Evolutionary conservation across 2,113 vertebrate species (phyloP), one percentile per base, ranked within the genome.

Genomic region (Rattus rattus): DNA sequence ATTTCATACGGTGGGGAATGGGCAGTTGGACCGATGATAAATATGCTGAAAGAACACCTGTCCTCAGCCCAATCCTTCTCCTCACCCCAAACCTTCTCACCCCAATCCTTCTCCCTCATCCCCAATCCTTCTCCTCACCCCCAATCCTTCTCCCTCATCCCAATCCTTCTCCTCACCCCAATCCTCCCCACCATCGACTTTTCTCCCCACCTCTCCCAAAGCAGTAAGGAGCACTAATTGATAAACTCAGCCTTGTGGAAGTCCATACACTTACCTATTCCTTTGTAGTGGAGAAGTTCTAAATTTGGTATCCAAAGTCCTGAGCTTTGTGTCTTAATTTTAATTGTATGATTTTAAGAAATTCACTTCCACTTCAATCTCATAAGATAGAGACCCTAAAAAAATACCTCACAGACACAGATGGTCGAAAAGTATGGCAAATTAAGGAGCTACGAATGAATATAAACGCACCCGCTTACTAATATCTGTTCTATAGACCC

Each of bases 311-410:
- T 92, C 56, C n/a, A 39, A 72, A 95, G 17, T 12, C 14, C 56
- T 85, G 17, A 20, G 13, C 20, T 88, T 72, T 1, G 12, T 59
- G 0, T 81, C 70, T 90, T 89, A 7, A 70, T 75, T 67, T 73
- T 90, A 79, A 54, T 63, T 86, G 2, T 63, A 36, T 76, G n/a
- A 61, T 33, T 70, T 93, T 94, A 24, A 93, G 33, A 81, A 91
- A 80, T 75, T 89, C 33, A 70, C 14, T 92, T 67, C 79, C 2
- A 52, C 81, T 93, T 94, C 81, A 33, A 85, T 83, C 47, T 95
- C 47, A 90, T 84, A 79, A 94, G 70, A 81, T 30, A 94, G 30
- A 87, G 24, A 72, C 70, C 30, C 52, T 84, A 69, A 75, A 43
- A 24, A 49, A 72, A 20, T 52, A 80, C 67, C 5, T 54, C 33